Evolutionary conservation across 2,888 invertebrate species (phyloP).

Genomic region (Chironomus riparius): DNA sequence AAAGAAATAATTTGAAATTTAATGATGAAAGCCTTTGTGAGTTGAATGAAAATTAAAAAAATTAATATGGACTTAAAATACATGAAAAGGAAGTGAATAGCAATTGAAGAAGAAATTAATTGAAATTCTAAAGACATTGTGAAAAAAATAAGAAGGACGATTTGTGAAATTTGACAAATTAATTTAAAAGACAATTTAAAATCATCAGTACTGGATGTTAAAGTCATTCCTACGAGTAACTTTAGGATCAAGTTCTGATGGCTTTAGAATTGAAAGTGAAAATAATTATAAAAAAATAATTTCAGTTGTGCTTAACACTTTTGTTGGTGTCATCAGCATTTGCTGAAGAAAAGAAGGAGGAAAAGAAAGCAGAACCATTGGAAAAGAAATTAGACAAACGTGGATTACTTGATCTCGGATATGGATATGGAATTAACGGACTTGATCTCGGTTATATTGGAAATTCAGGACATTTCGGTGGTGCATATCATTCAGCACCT

Average conservation of each 20-base stretch:
- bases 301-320: constrained; percentile 64
- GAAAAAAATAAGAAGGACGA: background rate
- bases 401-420: constrained; percentile 67
- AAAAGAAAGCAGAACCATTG: constrained; percentile 49
- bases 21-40: constrained; percentile 26
- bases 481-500: constrained; percentile 43
- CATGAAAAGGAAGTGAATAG: too few relatives aligned
- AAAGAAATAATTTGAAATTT: background rate
- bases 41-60: background rate
- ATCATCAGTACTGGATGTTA: background rate
- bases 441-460: constrained; percentile 66
- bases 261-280: background rate
- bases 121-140: background rate
- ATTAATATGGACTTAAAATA: background rate
- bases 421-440: constrained; percentile 68
- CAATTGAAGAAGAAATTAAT: background rate
- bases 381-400: constrained; percentile 77
- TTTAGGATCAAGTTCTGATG: too few relatives aligned
- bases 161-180: background rate
- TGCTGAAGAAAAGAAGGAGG: constrained; percentile 56
- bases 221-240: too few relatives aligned
- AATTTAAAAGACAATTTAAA: background rate
- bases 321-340: constrained; percentile 55
- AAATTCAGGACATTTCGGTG: constrained; percentile 47
- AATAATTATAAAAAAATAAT: background rate